Conservation (phyloP, 2,888 invertebrate genomes). For the Marasmarcha lunaedactyla region DNA sequence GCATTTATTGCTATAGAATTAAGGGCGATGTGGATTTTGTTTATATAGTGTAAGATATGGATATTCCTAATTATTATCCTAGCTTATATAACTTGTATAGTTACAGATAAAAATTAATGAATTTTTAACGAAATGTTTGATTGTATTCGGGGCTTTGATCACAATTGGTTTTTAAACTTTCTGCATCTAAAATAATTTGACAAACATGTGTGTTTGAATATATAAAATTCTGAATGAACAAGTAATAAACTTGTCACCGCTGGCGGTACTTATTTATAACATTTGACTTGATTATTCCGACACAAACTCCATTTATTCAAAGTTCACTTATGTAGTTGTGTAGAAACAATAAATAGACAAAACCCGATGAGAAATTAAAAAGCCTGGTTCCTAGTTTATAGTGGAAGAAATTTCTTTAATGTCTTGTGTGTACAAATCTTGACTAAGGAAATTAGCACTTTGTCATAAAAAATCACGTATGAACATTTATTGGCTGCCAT, state of each 20-base stretch:
- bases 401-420: conserved; percentile 32
- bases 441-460: conserved; percentile 47
- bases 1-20: conserved; percentile 57
- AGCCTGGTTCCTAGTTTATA: conserved; percentile 27
- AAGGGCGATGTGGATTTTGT: conserved; percentile 60
- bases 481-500: conserved; percentile 28
- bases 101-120: conserved; percentile 37
- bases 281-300: no score
- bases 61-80: conserved; percentile 58
- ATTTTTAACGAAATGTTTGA: conserved; percentile 34
- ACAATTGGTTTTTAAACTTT: conserved; percentile 45
- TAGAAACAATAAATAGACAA: no score
- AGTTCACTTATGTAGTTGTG: no score
- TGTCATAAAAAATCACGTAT: conserved; percentile 49
- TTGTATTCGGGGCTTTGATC: conserved; percentile 50
- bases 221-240: no score
- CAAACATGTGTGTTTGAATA: neutral
- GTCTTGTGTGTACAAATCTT: conserved; percentile 37
- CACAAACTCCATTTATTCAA: no score
- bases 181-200: no score
- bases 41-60: conserved; percentile 68
- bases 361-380: no score
- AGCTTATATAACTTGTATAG: conserved; percentile 59
- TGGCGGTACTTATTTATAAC: conserved; percentile 39
- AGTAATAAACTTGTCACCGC: conserved; percentile 24